Evolutionary conservation across 64 coral and sea anemone species (phyloP).

Genomic region (Cladopsammia gracilis): DNA sequence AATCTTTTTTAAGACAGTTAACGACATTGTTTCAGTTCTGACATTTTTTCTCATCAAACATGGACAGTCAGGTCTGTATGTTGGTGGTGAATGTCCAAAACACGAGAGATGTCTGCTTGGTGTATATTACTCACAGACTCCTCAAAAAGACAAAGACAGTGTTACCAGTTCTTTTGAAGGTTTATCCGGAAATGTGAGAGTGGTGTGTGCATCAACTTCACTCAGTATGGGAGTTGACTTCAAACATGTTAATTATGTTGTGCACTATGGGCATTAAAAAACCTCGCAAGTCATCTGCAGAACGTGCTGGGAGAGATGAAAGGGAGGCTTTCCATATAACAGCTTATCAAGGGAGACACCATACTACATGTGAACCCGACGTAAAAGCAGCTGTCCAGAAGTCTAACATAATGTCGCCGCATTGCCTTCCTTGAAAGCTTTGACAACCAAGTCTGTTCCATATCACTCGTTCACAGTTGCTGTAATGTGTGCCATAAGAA

Average conservation of each 20-base stretch:
- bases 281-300: slow-evolving; percentile 66
- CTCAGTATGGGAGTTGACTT: slow-evolving; percentile 74
- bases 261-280: slow-evolving; percentile 65
- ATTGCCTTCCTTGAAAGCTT: slow-evolving; percentile 37
- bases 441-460: slow-evolving; percentile 13
- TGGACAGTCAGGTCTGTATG: slow-evolving; percentile 30
- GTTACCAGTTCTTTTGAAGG: slow-evolving; percentile 63
- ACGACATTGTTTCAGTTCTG: slow-evolving; percentile 65
- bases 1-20: slow-evolving; percentile 71
- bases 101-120: slow-evolving; percentile 9
- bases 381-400: slow-evolving; percentile 37
- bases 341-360: slow-evolving; percentile 39
- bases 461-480: slow-evolving; percentile 43
- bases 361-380: slow-evolving; percentile 21
- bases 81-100: slow-evolving; percentile 34
- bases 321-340: slow-evolving; percentile 9
- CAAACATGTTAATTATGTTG: slow-evolving; percentile 63
- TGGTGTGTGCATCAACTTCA: slow-evolving; percentile 68
- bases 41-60: slow-evolving; percentile 46
- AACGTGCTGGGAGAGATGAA: slow-evolving; percentile 59
- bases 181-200: slow-evolving; percentile 33
- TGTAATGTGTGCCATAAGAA: slow-evolving; percentile 50
- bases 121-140: slow-evolving; percentile 59
- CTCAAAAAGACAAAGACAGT: slow-evolving; percentile 23
- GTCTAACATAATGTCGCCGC: slow-evolving; percentile 22